Evolutionary conservation across 2,888 invertebrate species (phyloP).

Genomic region (Lithophane semibrunnea): DNA sequence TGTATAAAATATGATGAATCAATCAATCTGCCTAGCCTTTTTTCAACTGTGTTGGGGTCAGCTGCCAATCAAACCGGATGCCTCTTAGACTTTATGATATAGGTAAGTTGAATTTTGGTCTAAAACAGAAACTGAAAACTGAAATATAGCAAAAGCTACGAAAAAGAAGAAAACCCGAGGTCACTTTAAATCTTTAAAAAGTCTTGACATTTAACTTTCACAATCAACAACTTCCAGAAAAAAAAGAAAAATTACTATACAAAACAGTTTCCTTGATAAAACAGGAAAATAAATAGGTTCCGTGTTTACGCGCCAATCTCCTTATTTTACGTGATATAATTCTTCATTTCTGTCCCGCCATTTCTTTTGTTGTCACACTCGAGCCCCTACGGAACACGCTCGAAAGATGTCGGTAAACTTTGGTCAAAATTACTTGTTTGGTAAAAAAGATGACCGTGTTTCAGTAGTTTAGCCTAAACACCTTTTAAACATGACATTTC

Average conservation of each 20-base stretch:
- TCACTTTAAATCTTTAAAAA: background rate
- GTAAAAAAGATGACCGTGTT: background rate
- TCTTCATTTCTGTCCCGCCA: constrained; percentile 37
- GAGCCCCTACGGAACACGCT: constrained; percentile 1
- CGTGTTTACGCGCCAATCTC: constrained; percentile 44
- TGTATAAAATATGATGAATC: no score
- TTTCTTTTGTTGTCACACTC: constrained; percentile 35
- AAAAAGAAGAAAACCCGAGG: background rate
- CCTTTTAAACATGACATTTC: no score
- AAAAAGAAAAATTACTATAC: background rate
- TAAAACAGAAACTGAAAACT: background rate
- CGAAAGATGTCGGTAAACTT: constrained; percentile 1
- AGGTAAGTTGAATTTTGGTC: no score
- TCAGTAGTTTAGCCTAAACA: no score
- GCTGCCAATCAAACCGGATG: background rate
- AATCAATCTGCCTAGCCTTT: background rate
- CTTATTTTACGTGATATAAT: constrained; percentile 40
- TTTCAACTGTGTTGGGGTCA: background rate
- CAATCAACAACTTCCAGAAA: background rate
- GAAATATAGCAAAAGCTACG: background rate
- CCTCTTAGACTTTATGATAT: background rate
- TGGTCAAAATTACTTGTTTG: background rate
- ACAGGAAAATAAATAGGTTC: constrained; percentile 43
- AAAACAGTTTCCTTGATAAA: constrained; percentile 15
- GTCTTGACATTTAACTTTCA: background rate